Conservation (phyloP, 2,113 vertebrate species). For the Speoplatyrhinus poulsoni region DNA sequence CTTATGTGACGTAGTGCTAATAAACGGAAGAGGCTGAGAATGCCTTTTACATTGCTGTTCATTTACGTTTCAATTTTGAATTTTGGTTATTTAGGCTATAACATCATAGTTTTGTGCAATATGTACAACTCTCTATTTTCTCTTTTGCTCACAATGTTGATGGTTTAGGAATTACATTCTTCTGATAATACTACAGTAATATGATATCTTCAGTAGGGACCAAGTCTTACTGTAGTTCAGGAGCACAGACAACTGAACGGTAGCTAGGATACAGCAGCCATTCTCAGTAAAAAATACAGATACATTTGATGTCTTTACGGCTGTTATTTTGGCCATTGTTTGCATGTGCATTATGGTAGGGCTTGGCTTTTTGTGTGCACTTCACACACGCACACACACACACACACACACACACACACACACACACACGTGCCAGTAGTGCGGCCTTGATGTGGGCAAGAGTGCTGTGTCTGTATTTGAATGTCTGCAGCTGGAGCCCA, state of each 20-base stretch:
- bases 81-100: too few species aligned
- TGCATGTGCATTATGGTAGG: background rate
- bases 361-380: background rate
- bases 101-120: too few species aligned
- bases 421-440: constrained; percentile 49
- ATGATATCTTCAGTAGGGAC: too few species aligned
- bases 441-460: constrained; percentile 69
- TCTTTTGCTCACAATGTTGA: background rate
- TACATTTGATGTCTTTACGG: background rate
- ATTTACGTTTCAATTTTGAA: too few species aligned
- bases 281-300: background rate
- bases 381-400: constrained; percentile 30
- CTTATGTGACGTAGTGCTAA: too few species aligned
- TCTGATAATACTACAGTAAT: too few species aligned
- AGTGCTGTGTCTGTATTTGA: constrained; percentile 68
- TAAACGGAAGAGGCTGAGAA: too few species aligned
- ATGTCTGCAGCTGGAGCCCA: constrained; percentile 66
- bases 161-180: background rate
- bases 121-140: too few species aligned
- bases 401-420: constrained; percentile 18
- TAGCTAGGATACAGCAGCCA: constrained; percentile 8
- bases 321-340: background rate
- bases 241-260: constrained; percentile 6
- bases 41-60: too few species aligned
- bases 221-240: background rate